These are phyloP conservation scores for Merluccius polli DNA, from an alignment of 2,797 vertebrate genomes.

Conservation along the genomic window DNA sequence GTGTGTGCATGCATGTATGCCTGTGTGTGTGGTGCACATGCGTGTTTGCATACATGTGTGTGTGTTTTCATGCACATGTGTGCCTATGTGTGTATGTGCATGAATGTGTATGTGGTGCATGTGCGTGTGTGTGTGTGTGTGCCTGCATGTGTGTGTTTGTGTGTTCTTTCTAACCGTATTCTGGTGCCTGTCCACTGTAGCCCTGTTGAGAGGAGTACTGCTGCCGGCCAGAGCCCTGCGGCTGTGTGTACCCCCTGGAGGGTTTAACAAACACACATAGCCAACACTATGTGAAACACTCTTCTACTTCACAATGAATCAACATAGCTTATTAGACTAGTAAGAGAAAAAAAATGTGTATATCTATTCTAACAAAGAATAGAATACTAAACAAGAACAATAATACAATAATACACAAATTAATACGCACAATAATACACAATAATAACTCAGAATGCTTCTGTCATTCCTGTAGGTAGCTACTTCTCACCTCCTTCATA, in stretches of 20 bases:
- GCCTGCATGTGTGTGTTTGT: no score
- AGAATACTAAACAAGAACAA: no score
- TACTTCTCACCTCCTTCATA: slow-evolving; percentile 84
- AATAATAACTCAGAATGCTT: no score
- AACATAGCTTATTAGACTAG: no score
- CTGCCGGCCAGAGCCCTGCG: slow-evolving; percentile 86
- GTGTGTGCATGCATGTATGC: background rate
- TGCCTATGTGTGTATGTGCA: background rate
- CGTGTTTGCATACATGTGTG: background rate
- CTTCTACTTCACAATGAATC: no score
- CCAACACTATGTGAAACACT: no score
- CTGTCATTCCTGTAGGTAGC: no score
- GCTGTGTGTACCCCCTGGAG: slow-evolving; percentile 90
- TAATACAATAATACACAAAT: no score
- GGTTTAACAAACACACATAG: slow-evolving; percentile 1
- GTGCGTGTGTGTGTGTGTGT: background rate
- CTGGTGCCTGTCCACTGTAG: slow-evolving; percentile 86
- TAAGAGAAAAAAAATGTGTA: no score
- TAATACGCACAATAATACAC: no score
- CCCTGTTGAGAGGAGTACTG: slow-evolving; percentile 89
- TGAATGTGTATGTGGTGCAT: slow-evolving; percentile 3
- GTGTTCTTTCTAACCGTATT: slow-evolving; percentile 78
- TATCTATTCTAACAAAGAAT: no score
- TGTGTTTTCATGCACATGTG: background rate
- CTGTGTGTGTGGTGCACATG: background rate